These are phyloP conservation scores for Salvelinus alpinus DNA, from an alignment of 2,113 vertebrate species.

Conservation along the genomic window DNA sequence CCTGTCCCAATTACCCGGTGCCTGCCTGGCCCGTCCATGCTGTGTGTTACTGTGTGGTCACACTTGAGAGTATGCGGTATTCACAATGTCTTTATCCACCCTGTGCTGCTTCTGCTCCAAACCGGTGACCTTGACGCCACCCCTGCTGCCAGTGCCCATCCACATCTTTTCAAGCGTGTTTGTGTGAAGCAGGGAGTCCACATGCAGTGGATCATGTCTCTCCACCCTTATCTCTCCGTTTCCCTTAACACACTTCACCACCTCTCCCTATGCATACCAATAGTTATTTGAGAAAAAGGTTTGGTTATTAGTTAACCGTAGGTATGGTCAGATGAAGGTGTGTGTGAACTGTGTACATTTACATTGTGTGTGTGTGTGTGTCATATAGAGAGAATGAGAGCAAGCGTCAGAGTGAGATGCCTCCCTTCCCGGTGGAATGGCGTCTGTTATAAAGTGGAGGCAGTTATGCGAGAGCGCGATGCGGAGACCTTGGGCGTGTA, in stretches of 20 bases:
- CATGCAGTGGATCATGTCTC: background rate
- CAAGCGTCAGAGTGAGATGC: background rate
- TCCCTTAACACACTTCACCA: background rate
- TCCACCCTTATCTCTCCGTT: background rate
- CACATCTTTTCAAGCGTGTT: background rate
- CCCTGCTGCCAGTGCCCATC: background rate
- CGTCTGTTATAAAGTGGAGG: constrained; percentile 31
- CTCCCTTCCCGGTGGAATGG: constrained; percentile 5
- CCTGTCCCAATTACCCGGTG: background rate
- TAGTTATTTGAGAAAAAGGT: constrained; percentile 8
- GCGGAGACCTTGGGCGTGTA: constrained; percentile 33
- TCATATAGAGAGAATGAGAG: background rate
- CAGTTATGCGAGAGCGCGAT: constrained; percentile 30
- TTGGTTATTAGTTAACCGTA: constrained; percentile 5
- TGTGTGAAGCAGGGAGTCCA: background rate
- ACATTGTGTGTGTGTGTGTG: background rate
- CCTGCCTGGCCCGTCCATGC: background rate
- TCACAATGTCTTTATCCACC: background rate
- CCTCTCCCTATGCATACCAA: constrained; percentile 5
- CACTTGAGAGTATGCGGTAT: background rate
- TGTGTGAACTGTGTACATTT: constrained; percentile 16
- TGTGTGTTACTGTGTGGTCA: background rate
- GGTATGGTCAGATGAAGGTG: constrained; percentile 20
- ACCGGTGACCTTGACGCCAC: background rate
- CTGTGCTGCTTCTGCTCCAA: background rate